phyloP scores from a whole-genome alignment of 2,113 vertebrate species.

The Rhea pennata region DNA sequence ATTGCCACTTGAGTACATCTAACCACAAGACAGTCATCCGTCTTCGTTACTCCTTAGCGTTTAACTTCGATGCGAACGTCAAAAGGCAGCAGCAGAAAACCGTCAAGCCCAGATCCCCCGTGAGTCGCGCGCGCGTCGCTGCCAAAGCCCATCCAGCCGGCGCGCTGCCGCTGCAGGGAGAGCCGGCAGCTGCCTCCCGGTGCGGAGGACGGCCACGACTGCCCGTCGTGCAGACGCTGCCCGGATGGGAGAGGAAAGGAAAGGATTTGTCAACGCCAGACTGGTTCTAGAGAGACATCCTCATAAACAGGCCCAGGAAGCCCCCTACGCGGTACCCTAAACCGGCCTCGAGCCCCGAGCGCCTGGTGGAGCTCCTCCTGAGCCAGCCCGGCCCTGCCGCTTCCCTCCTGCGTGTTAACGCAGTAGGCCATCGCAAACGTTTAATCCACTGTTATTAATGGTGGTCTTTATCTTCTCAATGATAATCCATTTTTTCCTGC shows the following conservation, averaged over 20 bases:
- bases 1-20: not conserved
- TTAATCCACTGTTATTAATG: not conserved
- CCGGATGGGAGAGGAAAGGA: not conserved
- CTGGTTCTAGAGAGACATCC: not conserved
- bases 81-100: not conserved
- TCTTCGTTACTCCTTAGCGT: not conserved
- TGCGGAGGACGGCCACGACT: not conserved
- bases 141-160: not conserved
- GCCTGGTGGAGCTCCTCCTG: rapidly evolving
- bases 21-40: not conserved
- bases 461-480: not conserved
- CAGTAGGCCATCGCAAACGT: not conserved
- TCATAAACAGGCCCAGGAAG: not conserved
- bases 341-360: not conserved
- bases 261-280: not conserved
- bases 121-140: not conserved
- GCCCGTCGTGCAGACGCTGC: not conserved
- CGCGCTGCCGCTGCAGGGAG: not conserved
- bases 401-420: not conserved
- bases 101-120: not conserved
- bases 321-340: not conserved
- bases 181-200: not conserved
- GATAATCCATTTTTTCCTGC: not conserved
- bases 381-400: not conserved
- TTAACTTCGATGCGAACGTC: not conserved